phyloP scores from a whole-genome alignment of 2,888 invertebrate genomes.

The Cheilosia vulpina region DNA sequence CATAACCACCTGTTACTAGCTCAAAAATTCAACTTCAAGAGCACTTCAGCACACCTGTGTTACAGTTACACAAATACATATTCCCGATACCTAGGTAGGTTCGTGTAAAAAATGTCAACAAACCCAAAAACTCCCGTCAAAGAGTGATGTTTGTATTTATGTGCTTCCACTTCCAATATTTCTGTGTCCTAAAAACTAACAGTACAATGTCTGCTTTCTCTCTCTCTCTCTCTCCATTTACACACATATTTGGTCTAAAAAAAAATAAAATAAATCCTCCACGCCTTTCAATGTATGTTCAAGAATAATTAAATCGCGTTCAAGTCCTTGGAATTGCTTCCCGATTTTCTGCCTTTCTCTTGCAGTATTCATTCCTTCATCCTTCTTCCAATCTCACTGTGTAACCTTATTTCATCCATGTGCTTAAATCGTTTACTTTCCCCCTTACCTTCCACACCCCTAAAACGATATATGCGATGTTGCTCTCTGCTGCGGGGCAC shows the following conservation, averaged over 20 bases:
- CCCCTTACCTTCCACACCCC: not conserved
- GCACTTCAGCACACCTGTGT: conserved; percentile 10
- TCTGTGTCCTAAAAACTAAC: conserved; percentile 11
- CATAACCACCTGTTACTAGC: conserved; percentile 45
- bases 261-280: not conserved
- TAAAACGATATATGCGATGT: conserved; percentile 34
- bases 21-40: not conserved
- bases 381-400: conserved; percentile 11
- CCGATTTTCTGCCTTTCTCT: conserved; percentile 34
- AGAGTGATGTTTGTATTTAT: conserved; percentile 11
- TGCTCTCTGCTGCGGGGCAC: conserved; percentile 32
- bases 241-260: not conserved
- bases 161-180: not conserved
- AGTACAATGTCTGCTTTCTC: not conserved
- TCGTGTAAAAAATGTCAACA: conserved; percentile 43
- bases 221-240: not conserved
- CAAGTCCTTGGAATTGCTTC: conserved; percentile 61
- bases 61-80: not conserved
- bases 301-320: conserved; percentile 55
- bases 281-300: not conserved
- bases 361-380: not conserved
- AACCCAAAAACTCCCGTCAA: conserved; percentile 15
- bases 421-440: conserved; percentile 41
- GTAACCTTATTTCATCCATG: conserved; percentile 61
- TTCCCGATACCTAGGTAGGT: not conserved